Conservation (phyloP, 2,888 invertebrate species). For the Acheta domesticus region DNA sequence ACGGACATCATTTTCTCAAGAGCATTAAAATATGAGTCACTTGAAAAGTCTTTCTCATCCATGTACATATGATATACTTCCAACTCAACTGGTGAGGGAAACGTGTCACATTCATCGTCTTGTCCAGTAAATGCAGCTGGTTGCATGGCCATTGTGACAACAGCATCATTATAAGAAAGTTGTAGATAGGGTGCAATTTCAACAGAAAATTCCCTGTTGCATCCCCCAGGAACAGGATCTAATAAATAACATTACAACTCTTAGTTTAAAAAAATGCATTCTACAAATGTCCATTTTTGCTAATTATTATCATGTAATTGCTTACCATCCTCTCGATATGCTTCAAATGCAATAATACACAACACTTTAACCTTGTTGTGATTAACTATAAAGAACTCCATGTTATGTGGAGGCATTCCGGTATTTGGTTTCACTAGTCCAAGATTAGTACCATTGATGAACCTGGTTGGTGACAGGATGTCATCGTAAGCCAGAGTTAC, state of each 20-base stretch:
- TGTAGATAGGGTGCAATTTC: constrained; percentile 60
- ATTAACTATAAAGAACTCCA: constrained; percentile 51
- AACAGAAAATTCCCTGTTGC: constrained; percentile 65
- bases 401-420: constrained; percentile 41
- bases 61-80: constrained; percentile 63
- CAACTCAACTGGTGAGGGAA: constrained; percentile 47
- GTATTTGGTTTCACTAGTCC: constrained; percentile 51
- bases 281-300: not conserved
- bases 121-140: constrained; percentile 46
- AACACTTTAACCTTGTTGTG: constrained; percentile 44
- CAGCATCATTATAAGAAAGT: constrained; percentile 46
- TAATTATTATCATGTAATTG: constrained; percentile 30
- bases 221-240: constrained; percentile 78
- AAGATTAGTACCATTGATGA: constrained; percentile 58
- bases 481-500: constrained; percentile 55
- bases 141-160: constrained; percentile 54
- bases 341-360: constrained; percentile 52
- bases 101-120: constrained; percentile 47
- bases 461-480: constrained; percentile 43
- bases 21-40: constrained; percentile 58
- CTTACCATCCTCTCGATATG: constrained; percentile 54
- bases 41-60: constrained; percentile 54
- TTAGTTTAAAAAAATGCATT: not conserved
- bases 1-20: constrained; percentile 61
- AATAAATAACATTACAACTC: constrained; percentile 39